Base-by-base conservation (phyloP, 2,888 invertebrate genomes). In the Drosophila vallismaia region DNA sequence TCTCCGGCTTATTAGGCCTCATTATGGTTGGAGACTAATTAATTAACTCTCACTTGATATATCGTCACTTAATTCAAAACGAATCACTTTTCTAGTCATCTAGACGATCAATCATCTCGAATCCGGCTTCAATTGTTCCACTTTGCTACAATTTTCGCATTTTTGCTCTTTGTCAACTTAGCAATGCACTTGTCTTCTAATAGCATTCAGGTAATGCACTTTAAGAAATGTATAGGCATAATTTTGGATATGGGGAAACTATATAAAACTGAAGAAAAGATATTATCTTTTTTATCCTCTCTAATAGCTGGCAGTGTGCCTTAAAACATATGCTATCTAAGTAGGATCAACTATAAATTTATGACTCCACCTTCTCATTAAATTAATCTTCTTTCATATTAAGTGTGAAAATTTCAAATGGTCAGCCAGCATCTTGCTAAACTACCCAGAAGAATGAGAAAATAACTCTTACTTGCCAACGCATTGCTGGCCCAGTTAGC, bases 41-140 rank as follows among this genome's bases (percentile, higher is more conserved):
- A 75, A 83, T 76, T 55, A 76, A 82, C 82, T 82, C 82, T 82
- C 82, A 86, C 86, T 82, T 82, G 72, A 79, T 79, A 56, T 26
- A 19, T 45, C 29, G 58, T 9, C 66, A 38, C 28, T 59, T 78
- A 75, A 77, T 78, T 77, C 29, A 71, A 68, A 42, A 49, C 51
- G 40, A 49, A 24, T 38, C 63, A 52, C 42, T 71, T 60, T 56
- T 52, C 62, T 45, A 59, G 7, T 51, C 64, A 50, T 58, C 48
- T 53, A 54, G 55, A 26, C 64, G 29, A 44, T 24, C 73, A 38
- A 69, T 71, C 74, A 74, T 68, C 74, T 72, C 60, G 68, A 84
- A 76, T 84, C 84, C 84, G 84, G 84, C 75, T 86, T 53, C 60
- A 75, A 82, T 84, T 78, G 86, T 75, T 79, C 79, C 86, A 84